phyloP scores from a whole-genome alignment of 2,888 invertebrate species.

The Julus scanicus region DNA sequence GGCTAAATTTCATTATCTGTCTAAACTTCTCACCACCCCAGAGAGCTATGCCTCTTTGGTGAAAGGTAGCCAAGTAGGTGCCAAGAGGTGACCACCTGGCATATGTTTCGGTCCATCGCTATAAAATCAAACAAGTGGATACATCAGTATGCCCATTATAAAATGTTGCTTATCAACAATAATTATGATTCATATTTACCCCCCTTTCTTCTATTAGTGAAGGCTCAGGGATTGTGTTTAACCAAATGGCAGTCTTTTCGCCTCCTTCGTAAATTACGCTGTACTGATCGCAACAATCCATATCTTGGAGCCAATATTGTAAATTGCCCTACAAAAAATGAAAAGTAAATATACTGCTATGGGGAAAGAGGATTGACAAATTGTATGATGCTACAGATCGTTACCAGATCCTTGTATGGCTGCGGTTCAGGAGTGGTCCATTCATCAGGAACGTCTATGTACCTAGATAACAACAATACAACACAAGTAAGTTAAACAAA shows the following conservation, averaged over 20 bases:
- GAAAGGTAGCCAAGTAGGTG: conserved; percentile 95
- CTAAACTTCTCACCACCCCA: conserved; percentile 97
- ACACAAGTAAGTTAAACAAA: background rate
- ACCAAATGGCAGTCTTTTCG: conserved; percentile 84
- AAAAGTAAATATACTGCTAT: conserved; percentile 57
- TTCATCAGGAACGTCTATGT: conserved; percentile 87
- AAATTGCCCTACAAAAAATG: conserved; percentile 77
- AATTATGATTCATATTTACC: conserved; percentile 67
- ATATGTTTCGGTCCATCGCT: conserved; percentile 96
- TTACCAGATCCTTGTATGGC: conserved; percentile 82
- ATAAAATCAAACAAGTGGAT: conserved; percentile 60
- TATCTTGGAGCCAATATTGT: conserved; percentile 90
- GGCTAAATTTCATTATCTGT: conserved; percentile 91
- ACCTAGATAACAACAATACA: conserved; percentile 68
- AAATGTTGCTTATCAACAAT: background rate
- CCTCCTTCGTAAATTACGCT: conserved; percentile 87
- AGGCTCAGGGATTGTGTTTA: conserved; percentile 90
- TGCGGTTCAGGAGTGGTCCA: conserved; percentile 92
- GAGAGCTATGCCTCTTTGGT: conserved; percentile 92
- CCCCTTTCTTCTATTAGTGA: conserved; percentile 80
- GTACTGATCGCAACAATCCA: conserved; percentile 96
- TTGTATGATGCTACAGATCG: conserved; percentile 57
- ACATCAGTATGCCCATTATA: background rate
- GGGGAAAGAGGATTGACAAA: background rate
- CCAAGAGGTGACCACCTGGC: conserved; percentile 98